Evolutionary conservation across 2,113 vertebrate species (phyloP).

Genomic region (Tapirus terrestris): DNA sequence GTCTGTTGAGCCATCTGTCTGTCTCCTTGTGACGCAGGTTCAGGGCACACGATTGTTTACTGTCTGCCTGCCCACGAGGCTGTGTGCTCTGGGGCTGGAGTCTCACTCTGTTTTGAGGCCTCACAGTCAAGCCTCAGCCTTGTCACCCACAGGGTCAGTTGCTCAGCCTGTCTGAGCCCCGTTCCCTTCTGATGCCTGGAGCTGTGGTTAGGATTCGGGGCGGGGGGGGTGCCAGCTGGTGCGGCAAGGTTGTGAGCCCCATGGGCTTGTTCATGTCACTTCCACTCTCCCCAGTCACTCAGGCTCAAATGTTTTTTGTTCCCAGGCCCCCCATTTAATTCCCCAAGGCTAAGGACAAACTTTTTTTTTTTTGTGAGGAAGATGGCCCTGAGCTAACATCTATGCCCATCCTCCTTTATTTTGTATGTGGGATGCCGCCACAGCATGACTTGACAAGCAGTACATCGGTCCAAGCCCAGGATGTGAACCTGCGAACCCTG

Average conservation of each 20-base stretch:
- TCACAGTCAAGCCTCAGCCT: not conserved
- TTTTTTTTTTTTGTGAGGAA: no score
- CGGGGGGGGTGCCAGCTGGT: no score
- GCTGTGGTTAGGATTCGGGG: no score
- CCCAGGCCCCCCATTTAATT: no score
- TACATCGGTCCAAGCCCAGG: no score
- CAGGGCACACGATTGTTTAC: not conserved
- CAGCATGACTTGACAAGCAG: no score
- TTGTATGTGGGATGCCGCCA: no score
- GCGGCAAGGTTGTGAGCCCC: not conserved
- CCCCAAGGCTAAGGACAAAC: not conserved
- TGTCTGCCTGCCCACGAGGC: not conserved
- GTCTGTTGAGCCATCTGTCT: not conserved
- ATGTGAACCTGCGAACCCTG: no score
- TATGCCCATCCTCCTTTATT: no score
- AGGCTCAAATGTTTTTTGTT: not conserved
- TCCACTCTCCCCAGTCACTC: not conserved
- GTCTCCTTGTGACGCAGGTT: not conserved
- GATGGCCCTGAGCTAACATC: no score
- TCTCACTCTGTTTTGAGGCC: not conserved
- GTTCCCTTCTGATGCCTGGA: not conserved
- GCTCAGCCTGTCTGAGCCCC: not conserved
- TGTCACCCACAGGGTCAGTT: not conserved
- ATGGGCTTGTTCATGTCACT: no score
- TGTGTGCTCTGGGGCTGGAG: not conserved